Conservation (phyloP, 2,113 vertebrate species). For the Caranx melampygus region DNA sequence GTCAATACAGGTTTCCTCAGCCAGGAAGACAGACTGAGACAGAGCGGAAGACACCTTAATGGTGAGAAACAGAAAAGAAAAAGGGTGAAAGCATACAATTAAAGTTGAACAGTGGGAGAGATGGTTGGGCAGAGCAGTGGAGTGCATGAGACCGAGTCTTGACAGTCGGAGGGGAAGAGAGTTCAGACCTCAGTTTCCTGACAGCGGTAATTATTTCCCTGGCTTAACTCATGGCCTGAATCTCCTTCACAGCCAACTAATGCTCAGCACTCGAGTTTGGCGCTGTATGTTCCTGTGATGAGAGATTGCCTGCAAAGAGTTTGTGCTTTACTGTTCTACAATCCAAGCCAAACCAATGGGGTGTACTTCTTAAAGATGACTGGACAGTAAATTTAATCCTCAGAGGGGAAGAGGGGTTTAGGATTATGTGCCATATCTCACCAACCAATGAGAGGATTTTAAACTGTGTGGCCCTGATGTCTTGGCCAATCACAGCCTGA, state of each 20-base stretch:
- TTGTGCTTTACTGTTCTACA: conserved; percentile 54
- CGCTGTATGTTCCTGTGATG: conserved; percentile 57
- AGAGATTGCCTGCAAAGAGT: conserved; percentile 60
- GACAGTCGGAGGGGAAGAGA: conserved; percentile 14
- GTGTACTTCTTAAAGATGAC: conserved; percentile 66
- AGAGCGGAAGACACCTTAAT: conserved; percentile 1
- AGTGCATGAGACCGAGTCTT: conserved; percentile 9
- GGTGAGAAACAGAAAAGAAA: conserved; percentile 3
- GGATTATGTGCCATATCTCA: conserved; percentile 70
- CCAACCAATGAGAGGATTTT: conserved; percentile 67
- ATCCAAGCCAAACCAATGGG: conserved; percentile 49
- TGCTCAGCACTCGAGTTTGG: conserved; percentile 32
- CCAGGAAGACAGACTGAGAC: conserved; percentile 25
- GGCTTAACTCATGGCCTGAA: conserved; percentile 67
- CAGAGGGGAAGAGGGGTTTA: conserved; percentile 62
- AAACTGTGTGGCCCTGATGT: conserved; percentile 42
- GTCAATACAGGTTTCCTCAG: conserved; percentile 38
- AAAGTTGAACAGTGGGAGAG: conserved; percentile 12
- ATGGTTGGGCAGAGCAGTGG: neutral
- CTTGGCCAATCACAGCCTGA: conserved; percentile 58
- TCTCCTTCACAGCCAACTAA: conserved; percentile 59
- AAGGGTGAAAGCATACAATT: conserved; percentile 21
- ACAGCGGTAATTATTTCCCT: conserved; percentile 71
- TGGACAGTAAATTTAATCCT: conserved; percentile 70
- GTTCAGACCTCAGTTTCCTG: conserved; percentile 55